phyloP scores from a whole-genome alignment of 2,797 vertebrate species.

The Poliocrania exsul region DNA sequence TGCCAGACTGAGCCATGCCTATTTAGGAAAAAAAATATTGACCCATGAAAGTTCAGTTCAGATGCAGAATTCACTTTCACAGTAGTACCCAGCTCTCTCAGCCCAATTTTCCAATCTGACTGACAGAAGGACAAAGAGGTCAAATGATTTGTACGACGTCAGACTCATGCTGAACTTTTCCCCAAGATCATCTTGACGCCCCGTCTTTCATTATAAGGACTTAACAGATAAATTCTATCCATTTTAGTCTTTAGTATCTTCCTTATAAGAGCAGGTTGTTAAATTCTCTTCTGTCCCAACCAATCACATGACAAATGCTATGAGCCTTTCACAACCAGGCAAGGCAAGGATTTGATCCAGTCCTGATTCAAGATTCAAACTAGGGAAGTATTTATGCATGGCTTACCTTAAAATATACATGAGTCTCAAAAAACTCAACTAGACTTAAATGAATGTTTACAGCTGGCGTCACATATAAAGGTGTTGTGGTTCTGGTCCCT shows the following conservation, averaged over 20 bases:
- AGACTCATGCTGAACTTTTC: slow-evolving; percentile 21
- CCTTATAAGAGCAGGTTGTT: slow-evolving; percentile 2
- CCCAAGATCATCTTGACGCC: slow-evolving; percentile 30
- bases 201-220: not conserved
- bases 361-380: not conserved
- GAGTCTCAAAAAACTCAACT: not conserved
- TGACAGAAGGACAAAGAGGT: slow-evolving; percentile 49
- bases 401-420: not conserved
- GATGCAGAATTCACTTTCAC: slow-evolving; percentile 43
- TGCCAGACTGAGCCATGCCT: slow-evolving; percentile 33
- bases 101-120: slow-evolving; percentile 51
- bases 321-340: not conserved
- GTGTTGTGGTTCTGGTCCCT: not conserved
- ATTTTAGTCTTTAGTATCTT: not conserved
- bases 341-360: not conserved
- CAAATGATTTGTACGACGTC: not conserved
- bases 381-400: not conserved
- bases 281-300: not conserved
- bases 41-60: slow-evolving; percentile 57
- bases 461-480: not conserved
- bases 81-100: slow-evolving; percentile 43
- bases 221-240: slow-evolving; percentile 34
- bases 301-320: not conserved
- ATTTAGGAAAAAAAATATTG: slow-evolving; percentile 36
- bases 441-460: not conserved